Base-by-base conservation (phyloP, 2,113 vertebrate species). In the Rhinopomastus cyanomelas region DNA sequence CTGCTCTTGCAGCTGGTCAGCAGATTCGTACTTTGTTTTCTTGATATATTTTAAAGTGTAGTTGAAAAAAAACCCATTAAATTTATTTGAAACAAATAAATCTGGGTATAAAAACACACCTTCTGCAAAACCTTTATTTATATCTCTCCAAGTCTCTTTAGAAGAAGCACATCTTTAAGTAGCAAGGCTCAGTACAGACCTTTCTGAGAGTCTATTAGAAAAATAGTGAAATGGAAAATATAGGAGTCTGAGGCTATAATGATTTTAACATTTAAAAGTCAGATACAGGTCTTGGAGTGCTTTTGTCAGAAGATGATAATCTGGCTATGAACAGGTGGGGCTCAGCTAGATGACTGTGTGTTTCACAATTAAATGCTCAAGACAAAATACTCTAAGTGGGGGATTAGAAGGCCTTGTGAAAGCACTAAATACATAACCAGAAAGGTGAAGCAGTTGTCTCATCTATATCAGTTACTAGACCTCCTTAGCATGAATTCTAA, bases 221-320 rank as follows among this genome's bases (percentile, higher is more conserved):
- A 72, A 89, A 65, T 0, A 72, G 22, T 18, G 26, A 11, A 71
- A 64, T 49, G 22, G 11, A 56, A 83, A 90, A 87, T 6, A 49
- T 0, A 37, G 39, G 36, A 53, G 27, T 51, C 22, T 66, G 64
- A 85, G 36, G 30, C 14, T 82, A 21, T n/a, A 48, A 23, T 16
- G 20, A 59, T 59, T 46, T 42, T 76, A 73, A 68, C 19, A 84
- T 75, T 71, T 73, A 0, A 20, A 51, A 62, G 34, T 42, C 68
- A 62, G 66, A 64, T 48, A 82, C 2, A 62, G 6, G 16, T 27
- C 61, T 67, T 49, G 51, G 51, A 82, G 26, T 27, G 22, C 55
- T 94, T 92, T 81, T 52, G 29, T 64, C 44, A 82, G 62, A 82
- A 94, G 82, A 82, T 27, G 14, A 66, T 57, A 69, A 81, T 20